Evolutionary conservation across 2,113 vertebrate species (phyloP).

Genomic region (Bufo gargarizans): DNA sequence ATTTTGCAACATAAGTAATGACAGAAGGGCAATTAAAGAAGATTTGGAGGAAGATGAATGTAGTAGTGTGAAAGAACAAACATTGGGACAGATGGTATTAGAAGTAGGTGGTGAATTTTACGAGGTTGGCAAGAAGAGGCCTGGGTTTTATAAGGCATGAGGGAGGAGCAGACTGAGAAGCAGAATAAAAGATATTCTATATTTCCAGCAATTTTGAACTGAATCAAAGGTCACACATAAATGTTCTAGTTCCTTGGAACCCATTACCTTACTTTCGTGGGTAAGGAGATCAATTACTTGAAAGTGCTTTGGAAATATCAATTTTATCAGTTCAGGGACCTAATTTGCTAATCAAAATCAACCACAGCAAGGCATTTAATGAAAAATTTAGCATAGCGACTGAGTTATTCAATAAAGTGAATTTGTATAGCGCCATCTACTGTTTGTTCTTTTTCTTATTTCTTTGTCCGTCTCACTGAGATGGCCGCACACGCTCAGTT

Average conservation of each 20-base stretch:
- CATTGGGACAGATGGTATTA: slow-evolving; percentile 55
- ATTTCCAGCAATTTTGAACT: slow-evolving; percentile 12
- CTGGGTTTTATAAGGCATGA: slow-evolving; percentile 30
- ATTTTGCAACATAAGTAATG: slow-evolving; percentile 50
- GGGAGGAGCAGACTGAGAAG: slow-evolving; percentile 25
- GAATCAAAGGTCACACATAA: not conserved
- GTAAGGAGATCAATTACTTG: not conserved
- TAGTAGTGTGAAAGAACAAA: slow-evolving; percentile 52
- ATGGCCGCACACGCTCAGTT: too few relatives aligned
- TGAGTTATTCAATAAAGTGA: too few relatives aligned
- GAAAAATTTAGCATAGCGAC: too few relatives aligned
- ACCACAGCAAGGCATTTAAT: not conserved
- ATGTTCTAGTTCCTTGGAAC: not conserved
- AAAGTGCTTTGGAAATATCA: not conserved
- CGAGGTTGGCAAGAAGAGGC: slow-evolving; percentile 40
- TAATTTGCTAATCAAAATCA: not conserved
- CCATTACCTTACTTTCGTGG: not conserved
- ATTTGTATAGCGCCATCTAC: too few relatives aligned
- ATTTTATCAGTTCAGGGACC: not conserved
- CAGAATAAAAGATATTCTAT: not conserved
- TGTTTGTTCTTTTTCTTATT: too few relatives aligned
- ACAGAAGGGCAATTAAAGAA: slow-evolving; percentile 56
- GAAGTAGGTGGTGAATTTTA: slow-evolving; percentile 52
- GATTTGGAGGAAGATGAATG: slow-evolving; percentile 47
- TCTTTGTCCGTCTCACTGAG: too few relatives aligned